phyloP scores from a whole-genome alignment of 2,797 vertebrate species.

The Sebastes kiyomatsui region DNA sequence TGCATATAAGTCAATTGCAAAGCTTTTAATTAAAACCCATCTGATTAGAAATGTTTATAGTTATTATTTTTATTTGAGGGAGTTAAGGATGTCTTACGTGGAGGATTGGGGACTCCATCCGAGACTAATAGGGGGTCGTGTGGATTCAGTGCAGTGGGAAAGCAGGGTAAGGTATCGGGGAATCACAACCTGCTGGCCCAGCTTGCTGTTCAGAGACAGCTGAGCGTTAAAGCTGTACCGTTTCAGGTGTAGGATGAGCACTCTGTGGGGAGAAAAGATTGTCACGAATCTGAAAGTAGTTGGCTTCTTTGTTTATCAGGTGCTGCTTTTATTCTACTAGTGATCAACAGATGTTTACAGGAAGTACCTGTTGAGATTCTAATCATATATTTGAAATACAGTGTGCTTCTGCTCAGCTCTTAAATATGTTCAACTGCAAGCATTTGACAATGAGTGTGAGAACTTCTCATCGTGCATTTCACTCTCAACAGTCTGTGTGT shows the following conservation, averaged over 20 bases:
- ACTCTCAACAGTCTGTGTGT: not conserved
- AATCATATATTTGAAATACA: not conserved
- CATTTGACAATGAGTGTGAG: not conserved
- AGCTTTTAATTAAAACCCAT: not conserved
- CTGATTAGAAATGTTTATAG: not conserved
- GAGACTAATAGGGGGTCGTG: slow-evolving; percentile 88
- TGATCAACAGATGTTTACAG: not conserved
- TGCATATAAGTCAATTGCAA: not conserved
- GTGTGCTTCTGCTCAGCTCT: not conserved
- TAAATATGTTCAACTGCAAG: not conserved
- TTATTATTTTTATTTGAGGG: not conserved
- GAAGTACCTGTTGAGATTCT: not conserved
- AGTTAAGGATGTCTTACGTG: slow-evolving; percentile 79
- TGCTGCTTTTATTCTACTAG: not conserved
- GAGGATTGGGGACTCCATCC: slow-evolving; percentile 87
- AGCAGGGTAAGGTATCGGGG: slow-evolving; percentile 93
- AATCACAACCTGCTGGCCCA: slow-evolving; percentile 97
- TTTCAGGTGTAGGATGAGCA: slow-evolving; percentile 98
- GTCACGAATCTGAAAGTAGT: not conserved
- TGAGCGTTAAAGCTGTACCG: slow-evolving; percentile 97
- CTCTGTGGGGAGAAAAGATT: slow-evolving; percentile 73
- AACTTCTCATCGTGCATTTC: not conserved
- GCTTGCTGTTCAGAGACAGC: slow-evolving; percentile 95
- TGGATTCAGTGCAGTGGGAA: slow-evolving; percentile 93
- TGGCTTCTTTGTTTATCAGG: not conserved